Percentiles rank a stretch among this genome's conserved stretches.
Conservation (phyloP, 37 sponge, comb jelly and placozoan species). For the Chondrilla cf. caribensis region DNA sequence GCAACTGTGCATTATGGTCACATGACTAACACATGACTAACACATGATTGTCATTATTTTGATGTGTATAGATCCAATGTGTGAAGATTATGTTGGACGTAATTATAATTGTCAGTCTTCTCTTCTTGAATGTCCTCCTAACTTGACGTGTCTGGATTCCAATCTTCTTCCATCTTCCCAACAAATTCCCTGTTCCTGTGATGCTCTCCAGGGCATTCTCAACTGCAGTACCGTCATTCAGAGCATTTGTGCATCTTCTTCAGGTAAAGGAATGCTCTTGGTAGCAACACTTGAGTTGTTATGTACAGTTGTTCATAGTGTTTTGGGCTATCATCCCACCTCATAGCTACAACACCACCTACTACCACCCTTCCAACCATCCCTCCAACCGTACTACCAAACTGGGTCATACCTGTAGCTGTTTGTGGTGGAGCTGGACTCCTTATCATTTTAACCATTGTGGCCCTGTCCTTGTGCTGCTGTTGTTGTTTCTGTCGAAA, state of each 20-base stretch:
- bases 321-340: too few species aligned
- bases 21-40: neutral
- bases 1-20: too few species aligned
- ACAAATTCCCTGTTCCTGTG: neutral
- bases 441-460: neutral
- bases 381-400: neutral
- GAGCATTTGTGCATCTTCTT: neutral
- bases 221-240: neutral
- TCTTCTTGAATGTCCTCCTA: neutral
- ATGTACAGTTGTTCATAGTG: too few species aligned
- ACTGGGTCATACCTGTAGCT: neutral
- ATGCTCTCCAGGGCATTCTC: neutral
- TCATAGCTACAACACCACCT: too few species aligned
- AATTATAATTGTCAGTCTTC: neutral
- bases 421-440: neutral
- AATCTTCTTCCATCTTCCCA: neutral
- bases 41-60: neutral
- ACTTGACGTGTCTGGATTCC: neutral
- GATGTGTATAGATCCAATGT: neutral
- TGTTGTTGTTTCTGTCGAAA: neutral
- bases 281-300: too few species aligned
- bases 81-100: neutral
- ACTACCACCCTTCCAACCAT: too few species aligned
- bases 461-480: neutral
- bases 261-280: too few species aligned